phyloP scores from a whole-genome alignment of 2,888 invertebrate species.

The Leucophenga maculata region DNA sequence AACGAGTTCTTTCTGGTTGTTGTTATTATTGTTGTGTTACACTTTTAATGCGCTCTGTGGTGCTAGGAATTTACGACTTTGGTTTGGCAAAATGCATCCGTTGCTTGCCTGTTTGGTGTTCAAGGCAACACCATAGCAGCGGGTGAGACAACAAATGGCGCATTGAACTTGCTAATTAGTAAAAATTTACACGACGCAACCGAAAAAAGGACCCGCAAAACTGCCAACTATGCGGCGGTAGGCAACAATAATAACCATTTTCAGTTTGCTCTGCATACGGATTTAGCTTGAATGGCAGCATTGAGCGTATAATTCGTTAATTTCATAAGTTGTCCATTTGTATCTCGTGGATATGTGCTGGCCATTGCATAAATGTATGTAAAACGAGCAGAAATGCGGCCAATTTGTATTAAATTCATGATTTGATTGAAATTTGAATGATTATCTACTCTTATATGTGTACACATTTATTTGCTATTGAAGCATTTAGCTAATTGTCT shows the following conservation, averaged over 20 bases:
- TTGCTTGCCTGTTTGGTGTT: not conserved
- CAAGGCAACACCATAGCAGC: too few species aligned
- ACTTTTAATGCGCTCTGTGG: constrained; percentile 38
- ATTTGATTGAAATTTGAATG: constrained; percentile 36
- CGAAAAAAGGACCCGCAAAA: not conserved
- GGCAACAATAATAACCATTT: constrained; percentile 29
- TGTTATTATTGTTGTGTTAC: constrained; percentile 48
- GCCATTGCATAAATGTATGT: constrained; percentile 42
- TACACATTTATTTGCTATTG: too few species aligned
- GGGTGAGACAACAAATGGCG: not conserved
- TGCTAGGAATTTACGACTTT: constrained; percentile 56
- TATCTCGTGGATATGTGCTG: constrained; percentile 28
- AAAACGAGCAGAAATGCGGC: constrained; percentile 34
- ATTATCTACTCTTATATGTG: too few species aligned
- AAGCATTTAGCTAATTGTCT: too few species aligned
- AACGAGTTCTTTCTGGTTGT: not conserved
- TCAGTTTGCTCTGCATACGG: constrained; percentile 53
- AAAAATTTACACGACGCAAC: not conserved
- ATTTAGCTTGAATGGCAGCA: constrained; percentile 45
- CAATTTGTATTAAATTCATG: constrained; percentile 54
- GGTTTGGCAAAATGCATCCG: constrained; percentile 41
- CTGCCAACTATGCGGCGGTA: too few species aligned
- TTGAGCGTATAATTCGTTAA: constrained; percentile 58
- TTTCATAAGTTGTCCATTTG: constrained; percentile 40
- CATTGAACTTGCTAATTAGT: not conserved